Base-by-base conservation (phyloP, 1,140 invertebrate species). In the Reticulitermes speratus region DNA sequence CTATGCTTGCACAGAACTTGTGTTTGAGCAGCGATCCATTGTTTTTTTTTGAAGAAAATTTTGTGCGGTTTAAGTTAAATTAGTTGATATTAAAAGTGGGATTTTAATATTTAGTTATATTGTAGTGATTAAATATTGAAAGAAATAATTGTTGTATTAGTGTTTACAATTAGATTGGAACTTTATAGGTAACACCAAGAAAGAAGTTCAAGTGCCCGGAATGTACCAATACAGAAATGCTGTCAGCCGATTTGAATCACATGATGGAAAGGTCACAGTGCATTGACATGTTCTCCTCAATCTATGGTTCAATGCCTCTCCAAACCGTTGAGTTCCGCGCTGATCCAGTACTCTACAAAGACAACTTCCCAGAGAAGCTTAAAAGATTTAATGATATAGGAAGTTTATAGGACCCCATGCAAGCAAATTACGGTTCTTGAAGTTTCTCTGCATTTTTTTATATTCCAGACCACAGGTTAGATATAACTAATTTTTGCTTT, bases 201-300 rank as follows among this genome's bases (percentile, higher is more conserved):
- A 99, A 99, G 90, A 99, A 99, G 90, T 99, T 99, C 91, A 98
- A 98, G 91, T 99, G 98, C 91, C 97, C 97, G 0, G 96, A 98
- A 90, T 99, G 98, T 91, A 96, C 94, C 2, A 98, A 98, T 90
- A 97, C 95, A 0, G 97, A 98, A 92, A 98, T 98, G 96, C 90
- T 99, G 7, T 99, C 97, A 0, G 96, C 97, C 0, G 97, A 98
- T 92, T 92, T 97, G 44, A 94, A 95, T 44, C 98, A 99, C 91
- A 98, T 99, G 97, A 94, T 97, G 1, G 97, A 98, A 90, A 92
- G 98, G 45, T 98, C 97, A 0, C 95, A 97, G 82, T 99, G 98
- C 89, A 97, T 99, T 19, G 96, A 97, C 90, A 92, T 94, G 84
- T 99, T 99, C 91, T 93, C 95, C 2, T 91, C 94, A 85, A 94